Evolutionary conservation across 2,888 invertebrate species (phyloP), one percentile per base, ranked within the genome.

Genomic region (Mactromeris polynyma): DNA sequence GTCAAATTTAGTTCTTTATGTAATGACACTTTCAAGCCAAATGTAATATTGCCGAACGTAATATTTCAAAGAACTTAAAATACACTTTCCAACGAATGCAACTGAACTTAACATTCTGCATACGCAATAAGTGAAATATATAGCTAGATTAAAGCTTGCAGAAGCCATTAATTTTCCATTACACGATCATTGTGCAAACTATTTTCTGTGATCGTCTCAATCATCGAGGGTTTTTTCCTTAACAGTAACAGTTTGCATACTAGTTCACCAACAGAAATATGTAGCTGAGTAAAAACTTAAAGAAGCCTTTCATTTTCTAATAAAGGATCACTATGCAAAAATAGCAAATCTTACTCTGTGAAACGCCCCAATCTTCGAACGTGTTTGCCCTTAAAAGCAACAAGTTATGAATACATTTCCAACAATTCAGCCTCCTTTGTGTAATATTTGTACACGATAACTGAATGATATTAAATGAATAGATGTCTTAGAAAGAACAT

Each of bases 321-420:
- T 26, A n/a, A 64, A 64, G 2, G 58, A 64, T 64, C 58, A 64
- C 26, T 64, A 64, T n/a, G 58, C 58, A 64, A 46, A 46, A 40
- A 46, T 17, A 46, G 46, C 46, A 46, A 46, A 26, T 26, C 9
- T 3, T 64, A 26, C 3, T n/a, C 21, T n/a, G 51, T 26, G 26
- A 46, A 64, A 26, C 58, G n/a, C 21, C 9, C 26, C n/a, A 64
- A 64, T 64, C 58, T 64, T 26, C n/a, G 58, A 26, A 26, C n/a
- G 58, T 64, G n/a, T 64, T 46, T 26, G n/a, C 9, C 58, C 58
- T n/a, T 26, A 26, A 21, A 3, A 26, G 58, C 26, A 64, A 64
- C 58, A 64, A 64, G 58, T 64, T 64, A 64, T 64, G 58, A 64
- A 64, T 64, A 64, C 14, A 64, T 64, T 64, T 64, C 58, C 58